phyloP scores from a whole-genome alignment of 2,888 invertebrate genomes.

The Microplitis manilae region DNA sequence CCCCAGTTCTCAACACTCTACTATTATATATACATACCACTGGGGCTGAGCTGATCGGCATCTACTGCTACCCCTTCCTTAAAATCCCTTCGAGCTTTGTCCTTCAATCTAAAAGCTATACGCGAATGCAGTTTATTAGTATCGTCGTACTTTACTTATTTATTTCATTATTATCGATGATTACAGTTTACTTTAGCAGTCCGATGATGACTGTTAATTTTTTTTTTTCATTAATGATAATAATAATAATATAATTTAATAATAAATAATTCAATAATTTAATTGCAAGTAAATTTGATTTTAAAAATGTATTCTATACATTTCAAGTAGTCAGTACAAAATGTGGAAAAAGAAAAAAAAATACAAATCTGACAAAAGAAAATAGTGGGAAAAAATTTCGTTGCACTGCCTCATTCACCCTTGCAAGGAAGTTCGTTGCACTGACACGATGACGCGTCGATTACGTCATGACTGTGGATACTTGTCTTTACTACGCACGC shows the following conservation, averaged over 20 bases:
- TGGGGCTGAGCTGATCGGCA: constrained; percentile 7
- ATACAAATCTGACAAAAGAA: constrained; percentile 19
- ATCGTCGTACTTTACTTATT: background rate
- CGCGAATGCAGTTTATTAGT: background rate
- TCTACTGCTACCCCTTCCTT: constrained; percentile 8
- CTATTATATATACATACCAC: constrained; percentile 44
- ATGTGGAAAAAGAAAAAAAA: constrained; percentile 3
- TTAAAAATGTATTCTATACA: background rate
- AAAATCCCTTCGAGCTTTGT: constrained; percentile 11
- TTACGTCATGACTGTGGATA: constrained; percentile 66
- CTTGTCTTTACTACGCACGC: constrained; percentile 49
- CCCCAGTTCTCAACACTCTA: constrained; percentile 62
- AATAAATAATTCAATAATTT: background rate
- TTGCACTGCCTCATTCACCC: constrained; percentile 61
- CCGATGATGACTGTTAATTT: background rate
- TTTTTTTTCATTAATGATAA: background rate
- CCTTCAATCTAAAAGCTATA: constrained; percentile 9
- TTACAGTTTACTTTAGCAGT: background rate
- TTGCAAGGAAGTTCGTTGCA: constrained; percentile 56
- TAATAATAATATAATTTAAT: background rate
- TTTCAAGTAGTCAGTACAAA: background rate
- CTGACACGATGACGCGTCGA: constrained; percentile 60
- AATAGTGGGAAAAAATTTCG: constrained; percentile 52
- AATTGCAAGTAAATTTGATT: background rate
- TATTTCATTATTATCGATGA: constrained; percentile 1